Evolutionary conservation across 2,888 invertebrate species (phyloP).

Genomic region (Glaucopsyche alexis): DNA sequence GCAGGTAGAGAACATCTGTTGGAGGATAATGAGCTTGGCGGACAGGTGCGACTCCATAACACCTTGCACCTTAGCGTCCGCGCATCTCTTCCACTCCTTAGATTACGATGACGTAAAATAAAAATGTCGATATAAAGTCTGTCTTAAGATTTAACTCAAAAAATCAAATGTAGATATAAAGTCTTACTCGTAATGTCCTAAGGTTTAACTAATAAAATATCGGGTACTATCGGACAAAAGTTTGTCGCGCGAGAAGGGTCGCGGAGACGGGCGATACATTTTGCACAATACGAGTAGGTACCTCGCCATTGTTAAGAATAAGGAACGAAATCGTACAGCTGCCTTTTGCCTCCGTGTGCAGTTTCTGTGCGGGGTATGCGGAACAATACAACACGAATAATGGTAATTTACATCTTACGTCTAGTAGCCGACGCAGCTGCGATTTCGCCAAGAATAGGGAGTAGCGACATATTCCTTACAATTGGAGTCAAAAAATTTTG

Average conservation of each 20-base stretch:
- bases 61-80: constrained; percentile 68
- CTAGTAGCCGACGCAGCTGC: constrained; percentile 71
- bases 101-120: constrained; percentile 8
- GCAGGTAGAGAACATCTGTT: constrained; percentile 75
- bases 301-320: constrained; percentile 60
- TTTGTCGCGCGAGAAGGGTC: constrained; percentile 45
- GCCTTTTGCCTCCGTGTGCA: constrained; percentile 76
- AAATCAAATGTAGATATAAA: not conserved
- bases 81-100: constrained; percentile 39
- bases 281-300: constrained; percentile 64
- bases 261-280: constrained; percentile 66
- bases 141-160: not conserved
- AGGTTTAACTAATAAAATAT: not conserved
- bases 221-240: constrained; percentile 29
- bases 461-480: not conserved
- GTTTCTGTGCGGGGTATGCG: constrained; percentile 62
- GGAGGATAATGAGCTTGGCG: constrained; percentile 62
- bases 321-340: constrained; percentile 75
- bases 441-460: constrained; percentile 53
- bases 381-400: constrained; percentile 69
- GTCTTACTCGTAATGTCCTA: too few relatives aligned
- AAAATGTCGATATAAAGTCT: not conserved
- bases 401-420: constrained; percentile 80
- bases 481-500: constrained; percentile 24
- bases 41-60: constrained; percentile 66